Evolutionary conservation across 64 coral and sea anemone genomes (phyloP).

Genomic region (Dendronephthya gigantea): DNA sequence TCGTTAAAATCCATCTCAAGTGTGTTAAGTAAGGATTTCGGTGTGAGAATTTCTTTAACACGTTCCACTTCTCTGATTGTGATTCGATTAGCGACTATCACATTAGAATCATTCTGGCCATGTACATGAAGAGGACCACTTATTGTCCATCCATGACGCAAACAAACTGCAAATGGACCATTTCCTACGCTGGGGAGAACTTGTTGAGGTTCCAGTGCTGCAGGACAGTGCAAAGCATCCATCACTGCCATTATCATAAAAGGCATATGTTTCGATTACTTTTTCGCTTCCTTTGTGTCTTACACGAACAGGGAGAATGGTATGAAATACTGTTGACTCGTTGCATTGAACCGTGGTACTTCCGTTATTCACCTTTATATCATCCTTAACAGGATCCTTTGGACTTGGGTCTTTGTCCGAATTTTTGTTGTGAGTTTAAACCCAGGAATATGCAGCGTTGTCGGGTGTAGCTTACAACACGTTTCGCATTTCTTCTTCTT

Average conservation of each 20-base stretch:
- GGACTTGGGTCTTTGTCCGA: not conserved
- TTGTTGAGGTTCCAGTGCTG: slow-evolving; percentile 37
- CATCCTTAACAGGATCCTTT: too few relatives aligned
- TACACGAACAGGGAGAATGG: too few relatives aligned
- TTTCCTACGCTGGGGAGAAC: slow-evolving; percentile 27
- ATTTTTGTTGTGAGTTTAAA: not conserved
- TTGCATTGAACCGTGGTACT: too few relatives aligned
- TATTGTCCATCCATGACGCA: slow-evolving; percentile 51
- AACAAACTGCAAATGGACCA: slow-evolving; percentile 41
- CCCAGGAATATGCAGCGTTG: not conserved
- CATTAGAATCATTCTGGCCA: not conserved
- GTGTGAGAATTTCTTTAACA: slow-evolving; percentile 21
- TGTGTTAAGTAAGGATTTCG: slow-evolving; percentile 21
- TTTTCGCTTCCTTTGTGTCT: too few relatives aligned
- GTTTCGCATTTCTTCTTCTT: too few relatives aligned
- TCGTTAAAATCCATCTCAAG: slow-evolving; percentile 49
- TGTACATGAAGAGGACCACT: slow-evolving; percentile 24
- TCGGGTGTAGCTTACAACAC: slow-evolving; percentile 11
- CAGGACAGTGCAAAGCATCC: too few relatives aligned
- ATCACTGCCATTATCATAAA: too few relatives aligned
- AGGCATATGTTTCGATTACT: too few relatives aligned
- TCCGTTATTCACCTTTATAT: not conserved
- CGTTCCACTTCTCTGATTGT: slow-evolving; percentile 37
- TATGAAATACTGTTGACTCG: too few relatives aligned
- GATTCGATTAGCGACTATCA: slow-evolving; percentile 8